phyloP scores from a whole-genome alignment of 2,113 vertebrate genomes.

The Motacilla alba region DNA sequence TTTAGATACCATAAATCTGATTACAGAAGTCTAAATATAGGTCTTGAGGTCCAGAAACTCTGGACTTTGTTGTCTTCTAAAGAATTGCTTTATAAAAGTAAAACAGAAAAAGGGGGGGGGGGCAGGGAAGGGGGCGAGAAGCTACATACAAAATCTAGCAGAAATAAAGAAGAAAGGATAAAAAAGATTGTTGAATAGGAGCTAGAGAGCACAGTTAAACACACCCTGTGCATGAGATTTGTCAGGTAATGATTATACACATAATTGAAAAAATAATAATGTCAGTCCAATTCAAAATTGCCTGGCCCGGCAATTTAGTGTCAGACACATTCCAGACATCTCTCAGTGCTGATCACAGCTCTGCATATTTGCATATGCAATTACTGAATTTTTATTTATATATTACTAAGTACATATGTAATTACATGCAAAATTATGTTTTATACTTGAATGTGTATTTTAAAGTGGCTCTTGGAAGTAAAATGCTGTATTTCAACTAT shows the following conservation, averaged over 20 bases:
- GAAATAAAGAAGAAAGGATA: background rate
- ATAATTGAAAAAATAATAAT: background rate
- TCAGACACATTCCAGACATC: background rate
- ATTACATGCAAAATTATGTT: background rate
- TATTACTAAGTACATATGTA: background rate
- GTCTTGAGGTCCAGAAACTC: background rate
- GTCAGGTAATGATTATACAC: background rate
- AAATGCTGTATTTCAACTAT: background rate
- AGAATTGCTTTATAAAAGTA: background rate
- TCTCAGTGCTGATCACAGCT: background rate
- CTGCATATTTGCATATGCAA: background rate
- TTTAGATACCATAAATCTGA: constrained; percentile 30
- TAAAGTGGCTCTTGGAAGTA: background rate
- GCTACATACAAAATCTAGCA: rapidly evolving
- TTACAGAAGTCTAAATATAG: constrained; percentile 15
- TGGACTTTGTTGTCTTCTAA: background rate
- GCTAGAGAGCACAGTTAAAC: background rate
- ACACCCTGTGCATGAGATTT: background rate
- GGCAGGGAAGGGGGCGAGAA: no score
- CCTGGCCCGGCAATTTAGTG: background rate
- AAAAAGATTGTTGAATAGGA: background rate
- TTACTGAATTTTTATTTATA: background rate
- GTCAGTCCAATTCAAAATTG: background rate
- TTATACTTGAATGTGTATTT: background rate
- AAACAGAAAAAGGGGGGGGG: background rate